phyloP scores from a whole-genome alignment of 1,140 invertebrate genomes.

The Drosophila nannoptera region DNA sequence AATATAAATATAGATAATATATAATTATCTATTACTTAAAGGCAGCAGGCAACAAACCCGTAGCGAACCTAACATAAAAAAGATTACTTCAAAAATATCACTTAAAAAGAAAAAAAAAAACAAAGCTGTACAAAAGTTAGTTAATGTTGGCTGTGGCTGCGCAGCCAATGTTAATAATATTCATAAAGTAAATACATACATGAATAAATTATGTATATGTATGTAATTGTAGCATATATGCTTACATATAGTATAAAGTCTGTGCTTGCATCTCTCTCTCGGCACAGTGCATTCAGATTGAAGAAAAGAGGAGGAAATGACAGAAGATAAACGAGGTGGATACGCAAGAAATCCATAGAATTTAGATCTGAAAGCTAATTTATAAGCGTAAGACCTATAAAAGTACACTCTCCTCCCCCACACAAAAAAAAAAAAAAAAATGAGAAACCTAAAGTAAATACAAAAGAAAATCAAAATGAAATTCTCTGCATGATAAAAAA shows the following conservation, averaged over 20 bases:
- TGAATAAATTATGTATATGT: conserved; percentile 48
- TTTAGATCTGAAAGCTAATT: conserved; percentile 64
- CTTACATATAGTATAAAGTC: conserved; percentile 43
- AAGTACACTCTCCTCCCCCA: not conserved
- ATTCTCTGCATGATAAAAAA: conserved; percentile 59
- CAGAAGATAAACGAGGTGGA: too few species aligned
- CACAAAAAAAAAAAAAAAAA: conserved; percentile 15
- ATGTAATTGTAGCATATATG: conserved; percentile 33
- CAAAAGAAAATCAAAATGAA: conserved; percentile 53
- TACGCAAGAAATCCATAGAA: conserved; percentile 50
- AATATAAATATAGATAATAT: conserved; percentile 38
- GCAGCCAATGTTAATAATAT: conserved; percentile 45
- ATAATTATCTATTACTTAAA: conserved; percentile 56
- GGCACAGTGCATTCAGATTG: conserved; percentile 57
- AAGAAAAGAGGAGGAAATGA: conserved; percentile 20
- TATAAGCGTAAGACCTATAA: conserved; percentile 60
- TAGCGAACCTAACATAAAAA: conserved; percentile 61
- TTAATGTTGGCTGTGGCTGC: conserved; percentile 48
- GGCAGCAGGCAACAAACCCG: conserved; percentile 53
- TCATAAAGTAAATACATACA: conserved; percentile 59
- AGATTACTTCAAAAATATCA: conserved; percentile 71
- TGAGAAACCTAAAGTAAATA: conserved; percentile 43
- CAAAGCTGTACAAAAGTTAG: conserved; percentile 66
- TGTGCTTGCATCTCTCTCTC: conserved; percentile 63
- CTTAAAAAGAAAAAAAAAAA: conserved; percentile 39